A percentile compares a stretch with the other conserved stretches of the same genome.
Evolutionary conservation across 2,113 vertebrate genomes (phyloP).

Genomic region (Sarotherodon lohbergeri): DNA sequence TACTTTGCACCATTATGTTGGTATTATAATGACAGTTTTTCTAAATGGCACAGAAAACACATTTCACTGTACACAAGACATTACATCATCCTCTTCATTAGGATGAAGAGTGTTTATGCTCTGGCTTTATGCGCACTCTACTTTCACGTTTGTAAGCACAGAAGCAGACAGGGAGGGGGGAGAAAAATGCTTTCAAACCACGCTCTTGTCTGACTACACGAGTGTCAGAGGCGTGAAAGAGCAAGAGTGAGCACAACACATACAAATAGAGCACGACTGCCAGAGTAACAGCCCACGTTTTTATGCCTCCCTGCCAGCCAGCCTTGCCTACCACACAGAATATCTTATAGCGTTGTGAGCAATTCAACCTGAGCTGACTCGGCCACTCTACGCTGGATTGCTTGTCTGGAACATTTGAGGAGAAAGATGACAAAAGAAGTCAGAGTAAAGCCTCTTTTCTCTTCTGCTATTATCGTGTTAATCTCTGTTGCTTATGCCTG

Average conservation of each 20-base stretch:
- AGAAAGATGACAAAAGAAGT: neutral
- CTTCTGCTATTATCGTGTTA: slow-evolving; percentile 5
- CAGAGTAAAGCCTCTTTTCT: neutral
- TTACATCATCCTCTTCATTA: slow-evolving; percentile 18
- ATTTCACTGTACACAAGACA: neutral
- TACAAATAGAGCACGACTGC: slow-evolving; percentile 27
- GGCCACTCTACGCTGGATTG: neutral
- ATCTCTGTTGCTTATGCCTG: neutral
- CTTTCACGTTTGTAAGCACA: slow-evolving; percentile 18
- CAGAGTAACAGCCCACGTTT: neutral
- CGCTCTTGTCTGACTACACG: neutral
- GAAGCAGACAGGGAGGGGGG: slow-evolving; percentile 5
- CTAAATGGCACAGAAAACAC: neutral
- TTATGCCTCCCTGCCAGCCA: neutral
- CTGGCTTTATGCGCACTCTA: slow-evolving; percentile 9
- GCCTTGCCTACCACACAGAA: neutral
- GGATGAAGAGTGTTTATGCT: neutral
- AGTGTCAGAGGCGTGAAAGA: slow-evolving; percentile 1
- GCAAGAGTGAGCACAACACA: slow-evolving; percentile 12
- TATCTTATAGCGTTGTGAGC: neutral
- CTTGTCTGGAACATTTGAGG: neutral
- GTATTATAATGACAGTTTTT: neutral
- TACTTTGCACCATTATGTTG: neutral
- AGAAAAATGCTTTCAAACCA: slow-evolving; percentile 15
- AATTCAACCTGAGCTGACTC: neutral